Percentiles rank a stretch among this genome's conserved stretches.
Conservation (phyloP, 2,113 vertebrate species). For the Gorsachius goisagi region DNA sequence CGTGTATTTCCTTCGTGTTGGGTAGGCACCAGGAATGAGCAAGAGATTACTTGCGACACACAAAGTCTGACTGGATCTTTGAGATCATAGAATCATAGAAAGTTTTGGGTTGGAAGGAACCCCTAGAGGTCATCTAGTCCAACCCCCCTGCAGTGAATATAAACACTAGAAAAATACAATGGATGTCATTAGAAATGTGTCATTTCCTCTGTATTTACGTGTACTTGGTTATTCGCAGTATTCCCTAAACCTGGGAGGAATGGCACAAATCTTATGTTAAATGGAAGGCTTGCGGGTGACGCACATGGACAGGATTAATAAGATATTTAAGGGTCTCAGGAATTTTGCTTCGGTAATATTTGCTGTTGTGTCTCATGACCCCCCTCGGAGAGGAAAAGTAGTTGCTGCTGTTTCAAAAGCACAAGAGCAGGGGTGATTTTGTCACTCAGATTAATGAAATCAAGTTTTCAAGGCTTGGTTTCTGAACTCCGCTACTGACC, state of each 20-base stretch:
- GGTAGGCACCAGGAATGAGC: neutral
- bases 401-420: neutral
- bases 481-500: neutral
- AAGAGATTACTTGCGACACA: neutral
- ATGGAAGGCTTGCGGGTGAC: neutral
- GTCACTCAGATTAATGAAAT: neutral
- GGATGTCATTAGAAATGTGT: neutral
- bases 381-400: accelerated
- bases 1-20: neutral
- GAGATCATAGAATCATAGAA: too few species aligned
- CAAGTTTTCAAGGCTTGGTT: neutral
- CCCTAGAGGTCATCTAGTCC: too few species aligned
- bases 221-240: neutral
- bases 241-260: neutral
- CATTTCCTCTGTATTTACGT: neutral
- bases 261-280: neutral
- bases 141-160: too few species aligned
- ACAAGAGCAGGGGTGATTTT: neutral
- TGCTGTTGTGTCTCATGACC: neutral
- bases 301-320: neutral
- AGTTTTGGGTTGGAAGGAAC: too few species aligned
- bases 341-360: neutral
- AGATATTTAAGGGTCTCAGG: neutral
- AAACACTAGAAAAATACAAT: neutral
- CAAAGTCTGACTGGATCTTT: too few species aligned